Conservation (phyloP, 2,888 invertebrate species). For the Hypomecis atomaria region DNA sequence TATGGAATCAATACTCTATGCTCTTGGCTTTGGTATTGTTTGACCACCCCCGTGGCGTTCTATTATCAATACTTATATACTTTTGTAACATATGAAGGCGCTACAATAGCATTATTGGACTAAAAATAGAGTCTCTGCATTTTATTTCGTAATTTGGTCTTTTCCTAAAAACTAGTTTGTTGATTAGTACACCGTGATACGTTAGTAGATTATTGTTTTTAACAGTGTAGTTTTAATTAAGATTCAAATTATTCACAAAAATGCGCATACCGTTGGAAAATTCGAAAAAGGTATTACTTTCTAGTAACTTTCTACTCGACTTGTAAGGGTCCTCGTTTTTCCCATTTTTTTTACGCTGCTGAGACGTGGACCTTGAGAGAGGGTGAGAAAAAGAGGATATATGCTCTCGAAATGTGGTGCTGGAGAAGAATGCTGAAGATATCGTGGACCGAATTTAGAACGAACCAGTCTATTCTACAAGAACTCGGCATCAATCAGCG, state of each 20-base stretch:
- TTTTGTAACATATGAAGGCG: not conserved
- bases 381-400: too few species aligned
- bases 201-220: conserved; percentile 21
- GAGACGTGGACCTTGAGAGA: too few species aligned
- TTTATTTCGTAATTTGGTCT: not conserved
- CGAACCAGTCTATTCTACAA: too few species aligned
- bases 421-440: too few species aligned
- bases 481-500: too few species aligned
- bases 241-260: not conserved
- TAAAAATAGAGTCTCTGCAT: not conserved
- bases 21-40: conserved; percentile 18
- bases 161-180: not conserved
- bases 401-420: too few species aligned
- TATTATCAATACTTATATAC: not conserved
- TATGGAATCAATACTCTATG: conserved; percentile 3
- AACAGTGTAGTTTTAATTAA: conserved; percentile 27
- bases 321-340: too few species aligned
- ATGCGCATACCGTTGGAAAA: too few species aligned
- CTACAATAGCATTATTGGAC: not conserved
- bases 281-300: too few species aligned
- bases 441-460: too few species aligned
- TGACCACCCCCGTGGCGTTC: conserved; percentile 40
- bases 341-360: too few species aligned
- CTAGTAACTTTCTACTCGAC: too few species aligned
- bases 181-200: conserved; percentile 39